Base-by-base conservation (phyloP, 1,140 invertebrate genomes). In the Bombus confusus region DNA sequence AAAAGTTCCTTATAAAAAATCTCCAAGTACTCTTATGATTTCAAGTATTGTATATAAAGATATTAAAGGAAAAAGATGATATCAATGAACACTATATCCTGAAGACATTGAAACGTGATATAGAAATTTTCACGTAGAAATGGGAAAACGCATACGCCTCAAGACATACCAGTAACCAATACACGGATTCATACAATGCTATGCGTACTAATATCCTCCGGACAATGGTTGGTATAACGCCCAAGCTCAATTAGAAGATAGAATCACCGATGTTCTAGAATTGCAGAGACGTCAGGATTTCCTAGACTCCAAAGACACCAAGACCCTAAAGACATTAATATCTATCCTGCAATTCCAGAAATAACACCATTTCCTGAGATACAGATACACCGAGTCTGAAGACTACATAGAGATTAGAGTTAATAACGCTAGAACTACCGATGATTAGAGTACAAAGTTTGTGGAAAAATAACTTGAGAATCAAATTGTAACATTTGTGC, bases 181-280 rank as follows among this genome's bases (percentile, higher is more conserved):
- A 18, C 64, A 18, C 13, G 2, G 31, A 37, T 68, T 37, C 66
- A 3, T 25, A 5, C 64, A 31, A 31, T 2, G 18, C 18, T 68
- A 9, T 68, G 31, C 31, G 18, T 68, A 37, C 66, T 22, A 68
- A 68, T 37, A 68, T 68, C 34, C 34, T 4, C 9, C 22, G 31
- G 66, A 34, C 66, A 25, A 68, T 68, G 66, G 64, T 66, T 66
- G 64, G 34, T 68, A 68, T 25, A 68, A 68, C 8, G 34, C 22
- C 66, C 66, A 37, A 68, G 34, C 34, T 68, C 66, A 68, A 68
- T 68, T 68, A 68, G 34, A 68, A 68, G 66, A 68, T 68, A 37
- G 34, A 68, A 68, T 68, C 66, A 37, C 31, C 18, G 31, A 68
- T 68, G 64, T 1, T 22, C 66, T 34, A 68, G 34, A 25, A 66